A percentile compares a stretch with the other conserved stretches of the same genome.
These are phyloP conservation scores for Halocynthia aurantium DNA, from an alignment of 23 tunicate species.

Conservation along the genomic window DNA sequence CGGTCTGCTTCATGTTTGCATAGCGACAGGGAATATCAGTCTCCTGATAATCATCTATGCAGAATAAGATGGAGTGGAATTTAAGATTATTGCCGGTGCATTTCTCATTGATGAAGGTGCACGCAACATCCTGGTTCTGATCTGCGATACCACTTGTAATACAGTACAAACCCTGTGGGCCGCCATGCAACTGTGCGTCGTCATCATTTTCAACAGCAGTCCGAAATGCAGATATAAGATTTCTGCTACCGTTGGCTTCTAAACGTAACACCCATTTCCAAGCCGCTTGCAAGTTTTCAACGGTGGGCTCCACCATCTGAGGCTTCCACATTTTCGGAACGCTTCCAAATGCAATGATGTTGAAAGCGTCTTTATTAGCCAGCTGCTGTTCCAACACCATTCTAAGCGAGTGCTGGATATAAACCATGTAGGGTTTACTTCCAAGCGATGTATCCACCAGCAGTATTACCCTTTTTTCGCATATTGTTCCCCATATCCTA, in stretches of 20 bases:
- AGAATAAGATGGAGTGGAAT: conserved; percentile 64
- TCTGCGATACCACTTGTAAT: conserved; percentile 75
- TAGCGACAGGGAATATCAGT: conserved; percentile 64
- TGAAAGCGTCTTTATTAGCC: conserved; percentile 90
- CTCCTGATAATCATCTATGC: conserved; percentile 73
- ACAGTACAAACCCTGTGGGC: conserved; percentile 65
- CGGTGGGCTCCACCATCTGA: conserved; percentile 85
- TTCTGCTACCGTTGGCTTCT: conserved; percentile 73
- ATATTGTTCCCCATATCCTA: conserved; percentile 89
- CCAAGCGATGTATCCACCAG: conserved; percentile 76
- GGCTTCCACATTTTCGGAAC: conserved; percentile 96
- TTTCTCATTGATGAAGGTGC: conserved; percentile 62
- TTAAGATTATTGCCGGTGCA: conserved; percentile 55
- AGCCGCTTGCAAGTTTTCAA: conserved; percentile 79
- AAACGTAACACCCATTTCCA: conserved; percentile 87
- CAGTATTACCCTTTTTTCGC: conserved; percentile 67
- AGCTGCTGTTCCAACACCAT: conserved; percentile 68
- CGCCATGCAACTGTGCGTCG: conserved; percentile 51
- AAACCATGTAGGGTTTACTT: conserved; percentile 70
- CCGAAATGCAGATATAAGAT: conserved; percentile 67
- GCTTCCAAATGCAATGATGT: conserved; percentile 89
- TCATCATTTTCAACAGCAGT: conserved; percentile 69
- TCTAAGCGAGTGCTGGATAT: conserved; percentile 81
- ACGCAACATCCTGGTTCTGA: conserved; percentile 81
- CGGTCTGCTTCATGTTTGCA: conserved; percentile 46